Evolutionary conservation across 2,797 vertebrate genomes (phyloP).

Genomic region (Mionectes olivaceus): DNA sequence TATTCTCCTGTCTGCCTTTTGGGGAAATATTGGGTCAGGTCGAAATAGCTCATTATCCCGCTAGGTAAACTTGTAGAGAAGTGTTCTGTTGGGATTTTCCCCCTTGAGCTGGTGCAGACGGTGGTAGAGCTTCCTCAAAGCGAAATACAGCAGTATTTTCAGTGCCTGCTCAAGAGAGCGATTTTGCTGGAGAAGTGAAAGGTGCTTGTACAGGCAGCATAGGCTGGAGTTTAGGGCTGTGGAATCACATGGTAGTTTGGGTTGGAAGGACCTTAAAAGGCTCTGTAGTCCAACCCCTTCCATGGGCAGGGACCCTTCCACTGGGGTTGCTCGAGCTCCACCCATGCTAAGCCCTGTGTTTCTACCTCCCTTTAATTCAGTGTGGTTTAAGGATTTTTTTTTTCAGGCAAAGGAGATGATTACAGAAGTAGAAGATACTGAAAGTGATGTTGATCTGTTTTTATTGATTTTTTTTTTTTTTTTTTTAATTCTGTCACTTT

Average conservation of each 20-base stretch:
- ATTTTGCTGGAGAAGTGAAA: background rate
- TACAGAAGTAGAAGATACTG: background rate
- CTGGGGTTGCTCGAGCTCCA: background rate
- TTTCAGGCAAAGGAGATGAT: background rate
- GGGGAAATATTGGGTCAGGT: background rate
- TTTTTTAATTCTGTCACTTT: background rate
- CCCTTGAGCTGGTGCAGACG: fast-evolving
- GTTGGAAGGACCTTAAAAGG: background rate
- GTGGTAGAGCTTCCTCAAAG: background rate
- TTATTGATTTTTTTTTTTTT: background rate
- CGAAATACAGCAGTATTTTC: background rate
- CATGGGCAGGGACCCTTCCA: background rate
- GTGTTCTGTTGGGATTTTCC: background rate
- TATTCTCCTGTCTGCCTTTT: background rate
- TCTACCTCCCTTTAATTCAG: background rate
- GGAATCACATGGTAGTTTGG: background rate
- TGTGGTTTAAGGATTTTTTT: background rate
- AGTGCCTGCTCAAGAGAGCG: background rate
- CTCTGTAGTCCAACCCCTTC: background rate
- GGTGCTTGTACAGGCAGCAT: background rate
- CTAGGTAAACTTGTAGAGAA: background rate
- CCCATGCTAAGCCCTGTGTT: background rate
- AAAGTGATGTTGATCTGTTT: background rate
- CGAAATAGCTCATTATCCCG: background rate
- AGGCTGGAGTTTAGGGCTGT: background rate